Base-by-base conservation (phyloP, 2,797 vertebrate genomes). In the Helostoma temminkii region DNA sequence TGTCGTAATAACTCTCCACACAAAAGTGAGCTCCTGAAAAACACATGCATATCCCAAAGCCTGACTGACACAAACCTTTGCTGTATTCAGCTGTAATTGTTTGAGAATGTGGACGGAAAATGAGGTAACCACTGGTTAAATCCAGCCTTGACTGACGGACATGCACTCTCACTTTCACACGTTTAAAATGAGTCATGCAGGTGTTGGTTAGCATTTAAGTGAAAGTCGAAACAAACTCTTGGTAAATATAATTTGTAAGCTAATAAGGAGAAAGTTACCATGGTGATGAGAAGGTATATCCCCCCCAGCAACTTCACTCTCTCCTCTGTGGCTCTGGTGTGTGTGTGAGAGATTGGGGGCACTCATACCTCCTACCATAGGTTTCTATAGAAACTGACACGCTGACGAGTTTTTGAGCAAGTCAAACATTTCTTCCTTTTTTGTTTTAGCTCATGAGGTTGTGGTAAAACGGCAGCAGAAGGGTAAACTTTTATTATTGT, bases 301-400 rank as follows among this genome's bases (percentile, higher is more conserved):
- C 22, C 18, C 2, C 42, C 22, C 14, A 37, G 6, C 19, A 3
- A 6, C 57, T 45, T 58, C 28, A 32, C 42, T 22, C 9, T 41
- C 55, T 21, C 25, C n/a, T 67, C 26, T 28, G 41, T 61, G 45
- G 19, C 11, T 42, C 32, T 65, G 39, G 22, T 15, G 47, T 6
- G 6, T 48, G 43, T n/a, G 14, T 55, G 25, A 22, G 47, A 45
- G 37, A 58, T 5, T 25, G 45, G 21, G 37, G 73, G 53, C 41
- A 9, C 15, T 34, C 65, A 21, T 26, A 62, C 57, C 49, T 18
- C 61, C 67, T 55, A 59, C 52, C 64, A 45, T 58, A 77, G 64
- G 84, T 91, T 92, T 85, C 89, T 84, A 89, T 89, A 80, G 91
- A 83, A 92, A 92, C 86, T 71, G 80, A 74, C 76, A 68, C 9